A percentile compares a stretch with the other conserved stretches of the same genome.
phyloP scores from a whole-genome alignment of 2,113 vertebrate species.

The Megaceryle maxima region DNA sequence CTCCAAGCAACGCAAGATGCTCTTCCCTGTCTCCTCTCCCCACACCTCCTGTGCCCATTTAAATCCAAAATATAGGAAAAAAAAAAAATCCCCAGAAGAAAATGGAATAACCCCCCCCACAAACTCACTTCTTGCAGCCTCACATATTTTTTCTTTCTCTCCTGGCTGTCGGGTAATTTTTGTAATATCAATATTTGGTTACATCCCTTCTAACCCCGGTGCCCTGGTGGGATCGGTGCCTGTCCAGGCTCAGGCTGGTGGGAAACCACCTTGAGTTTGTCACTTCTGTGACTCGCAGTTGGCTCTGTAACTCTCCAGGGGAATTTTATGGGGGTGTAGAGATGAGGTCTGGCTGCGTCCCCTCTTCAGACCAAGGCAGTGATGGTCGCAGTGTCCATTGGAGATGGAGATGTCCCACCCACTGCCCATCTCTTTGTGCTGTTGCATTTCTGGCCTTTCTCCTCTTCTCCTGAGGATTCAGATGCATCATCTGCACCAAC shows the following conservation, averaged over 20 bases:
- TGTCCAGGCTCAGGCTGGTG: neutral
- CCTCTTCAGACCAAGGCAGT: neutral
- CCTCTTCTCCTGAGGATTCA: neutral
- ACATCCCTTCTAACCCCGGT: fast-evolving
- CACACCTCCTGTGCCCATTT: fast-evolving
- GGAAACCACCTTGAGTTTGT: neutral
- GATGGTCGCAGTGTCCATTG: neutral
- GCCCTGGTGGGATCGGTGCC: neutral
- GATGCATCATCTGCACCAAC: too few relatives aligned
- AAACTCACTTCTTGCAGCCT: too few relatives aligned
- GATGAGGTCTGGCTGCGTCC: neutral
- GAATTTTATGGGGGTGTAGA: neutral
- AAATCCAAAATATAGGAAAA: neutral
- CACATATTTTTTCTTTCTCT: fast-evolving
- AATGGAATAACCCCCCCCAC: neutral
- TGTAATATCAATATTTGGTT: fast-evolving
- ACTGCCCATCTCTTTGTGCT: fast-evolving
- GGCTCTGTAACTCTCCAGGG: neutral
- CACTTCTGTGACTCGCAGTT: fast-evolving
- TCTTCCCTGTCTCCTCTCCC: neutral
- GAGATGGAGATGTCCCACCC: neutral
- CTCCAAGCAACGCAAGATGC: fast-evolving
- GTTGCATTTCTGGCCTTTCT: neutral
- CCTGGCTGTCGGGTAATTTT: fast-evolving
- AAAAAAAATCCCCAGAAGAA: neutral